Evolutionary conservation across 2,113 vertebrate genomes (phyloP).

Genomic region (Gymnarchus niloticus): DNA sequence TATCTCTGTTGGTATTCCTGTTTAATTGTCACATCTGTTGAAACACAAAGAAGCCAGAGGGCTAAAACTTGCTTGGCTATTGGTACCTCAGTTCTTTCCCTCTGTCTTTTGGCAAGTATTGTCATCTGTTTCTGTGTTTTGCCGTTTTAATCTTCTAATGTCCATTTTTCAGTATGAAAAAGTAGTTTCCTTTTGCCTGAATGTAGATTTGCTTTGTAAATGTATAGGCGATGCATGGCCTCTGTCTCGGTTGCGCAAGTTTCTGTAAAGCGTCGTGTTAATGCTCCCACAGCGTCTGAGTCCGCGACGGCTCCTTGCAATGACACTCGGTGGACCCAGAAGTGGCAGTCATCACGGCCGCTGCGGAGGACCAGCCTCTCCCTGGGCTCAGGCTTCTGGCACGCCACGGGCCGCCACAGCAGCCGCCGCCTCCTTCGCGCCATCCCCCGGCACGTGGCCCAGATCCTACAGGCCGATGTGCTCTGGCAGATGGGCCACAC

Average conservation of each 20-base stretch:
- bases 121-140: background rate
- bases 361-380: conserved; percentile 86
- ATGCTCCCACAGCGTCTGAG: conserved; percentile 54
- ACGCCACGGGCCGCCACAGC: conserved; percentile 90
- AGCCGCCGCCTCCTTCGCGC: conserved; percentile 86
- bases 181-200: no score
- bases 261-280: background rate
- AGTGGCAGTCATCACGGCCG: conserved; percentile 91
- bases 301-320: conserved; percentile 66
- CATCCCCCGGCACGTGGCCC: conserved; percentile 92
- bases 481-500: conserved; percentile 98
- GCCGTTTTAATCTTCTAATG: no score
- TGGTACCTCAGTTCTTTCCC: background rate
- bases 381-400: conserved; percentile 91
- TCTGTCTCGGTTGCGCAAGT: background rate
- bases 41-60: background rate
- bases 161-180: no score
- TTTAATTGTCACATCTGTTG: background rate
- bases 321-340: conserved; percentile 79
- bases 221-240: background rate
- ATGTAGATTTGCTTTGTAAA: background rate
- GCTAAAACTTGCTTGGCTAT: background rate
- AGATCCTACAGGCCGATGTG: conserved; percentile 93
- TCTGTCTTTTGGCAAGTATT: background rate
- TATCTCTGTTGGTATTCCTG: background rate